phyloP scores from a whole-genome alignment of 1,140 invertebrate genomes.

The Globodera rostochiensis region DNA sequence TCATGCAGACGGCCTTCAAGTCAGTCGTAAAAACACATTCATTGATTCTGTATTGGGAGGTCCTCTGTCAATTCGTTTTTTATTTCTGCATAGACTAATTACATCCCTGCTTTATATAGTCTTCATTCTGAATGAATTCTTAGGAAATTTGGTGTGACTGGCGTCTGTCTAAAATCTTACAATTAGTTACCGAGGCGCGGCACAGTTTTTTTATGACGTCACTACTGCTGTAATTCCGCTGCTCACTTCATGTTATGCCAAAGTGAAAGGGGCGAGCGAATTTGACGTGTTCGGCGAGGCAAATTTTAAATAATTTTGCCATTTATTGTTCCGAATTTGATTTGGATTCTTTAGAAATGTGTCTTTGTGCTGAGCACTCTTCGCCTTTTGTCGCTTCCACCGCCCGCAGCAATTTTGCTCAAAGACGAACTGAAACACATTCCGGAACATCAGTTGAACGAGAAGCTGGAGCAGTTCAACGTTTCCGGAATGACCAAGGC shows the following conservation, averaged over 20 bases:
- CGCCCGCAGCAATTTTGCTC: conserved; percentile 46
- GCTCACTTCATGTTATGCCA: conserved; percentile 31
- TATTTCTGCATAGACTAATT: too few species aligned
- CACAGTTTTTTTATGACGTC: conserved; percentile 48
- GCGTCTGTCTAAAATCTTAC: not conserved
- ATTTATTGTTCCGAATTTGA: not conserved
- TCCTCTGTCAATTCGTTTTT: too few species aligned
- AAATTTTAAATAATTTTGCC: not conserved
- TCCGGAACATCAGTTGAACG: conserved; percentile 45
- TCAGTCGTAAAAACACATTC: not conserved
- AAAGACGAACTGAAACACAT: conserved; percentile 49
- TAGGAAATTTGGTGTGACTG: too few species aligned
- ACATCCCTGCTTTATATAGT: too few species aligned
- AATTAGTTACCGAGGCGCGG: conserved; percentile 42
- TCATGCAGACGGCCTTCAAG: conserved; percentile 43
- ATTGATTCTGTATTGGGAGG: too few species aligned
- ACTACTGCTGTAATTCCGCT: conserved; percentile 45
- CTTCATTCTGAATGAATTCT: too few species aligned
- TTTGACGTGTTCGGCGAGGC: conserved; percentile 39
- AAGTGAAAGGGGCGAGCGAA: conserved; percentile 31
- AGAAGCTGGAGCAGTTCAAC: conserved; percentile 45
- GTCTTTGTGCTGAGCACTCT: conserved; percentile 44
- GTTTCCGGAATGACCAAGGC: conserved; percentile 36
- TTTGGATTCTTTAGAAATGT: conserved; percentile 39
- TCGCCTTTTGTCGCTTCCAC: conserved; percentile 42